These are phyloP conservation scores for Megaceryle alcyon DNA, from an alignment of 2,797 vertebrate species.

Conservation along the genomic window DNA sequence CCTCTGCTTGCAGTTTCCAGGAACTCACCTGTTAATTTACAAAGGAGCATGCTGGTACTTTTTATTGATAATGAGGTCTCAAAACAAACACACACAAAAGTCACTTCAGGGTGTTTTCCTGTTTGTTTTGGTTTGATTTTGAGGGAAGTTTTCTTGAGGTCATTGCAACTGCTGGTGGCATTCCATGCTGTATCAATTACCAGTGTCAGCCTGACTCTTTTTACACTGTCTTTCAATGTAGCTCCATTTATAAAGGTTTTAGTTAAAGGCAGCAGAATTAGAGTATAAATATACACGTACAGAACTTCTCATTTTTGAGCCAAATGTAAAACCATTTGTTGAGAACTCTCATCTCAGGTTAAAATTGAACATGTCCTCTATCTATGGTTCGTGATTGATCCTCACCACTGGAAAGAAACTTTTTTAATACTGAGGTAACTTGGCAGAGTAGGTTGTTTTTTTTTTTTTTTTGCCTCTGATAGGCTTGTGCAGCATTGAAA, in stretches of 20 bases:
- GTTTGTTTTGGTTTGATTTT: not conserved
- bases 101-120: not conserved
- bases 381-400: constrained; percentile 24
- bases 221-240: not conserved
- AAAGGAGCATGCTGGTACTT: not conserved
- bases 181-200: not conserved
- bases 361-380: not conserved
- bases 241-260: not conserved
- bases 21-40: not conserved
- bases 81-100: not conserved
- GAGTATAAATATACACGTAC: not conserved
- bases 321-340: not conserved
- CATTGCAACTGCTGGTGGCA: not conserved
- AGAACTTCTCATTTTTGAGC: not conserved
- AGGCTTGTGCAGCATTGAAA: not conserved
- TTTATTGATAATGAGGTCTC: not conserved
- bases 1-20: not conserved
- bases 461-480: not conserved
- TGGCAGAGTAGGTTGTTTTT: not conserved
- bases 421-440: constrained; percentile 33
- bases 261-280: not conserved
- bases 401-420: not conserved
- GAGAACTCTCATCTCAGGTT: constrained; percentile 3
- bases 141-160: not conserved
- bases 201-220: not conserved